A percentile compares a stretch with the other conserved stretches of the same genome.
Evolutionary conservation across 2,113 vertebrate species (phyloP).

Genomic region (Thunnus maccoyii): DNA sequence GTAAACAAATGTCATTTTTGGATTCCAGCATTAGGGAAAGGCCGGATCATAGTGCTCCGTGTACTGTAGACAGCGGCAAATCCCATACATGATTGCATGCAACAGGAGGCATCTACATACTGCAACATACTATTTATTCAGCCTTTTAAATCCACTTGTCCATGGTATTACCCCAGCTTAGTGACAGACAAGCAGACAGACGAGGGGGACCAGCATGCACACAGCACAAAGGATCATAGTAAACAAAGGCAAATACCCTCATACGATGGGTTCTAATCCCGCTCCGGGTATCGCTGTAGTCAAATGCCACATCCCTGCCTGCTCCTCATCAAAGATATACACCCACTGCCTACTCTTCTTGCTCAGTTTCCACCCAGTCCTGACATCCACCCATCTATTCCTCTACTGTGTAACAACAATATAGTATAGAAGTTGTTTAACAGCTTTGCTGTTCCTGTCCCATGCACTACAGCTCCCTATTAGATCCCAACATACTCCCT

Average conservation of each 20-base stretch:
- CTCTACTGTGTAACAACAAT: constrained; percentile 6
- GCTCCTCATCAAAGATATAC: constrained; percentile 49
- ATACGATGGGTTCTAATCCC: constrained; percentile 73
- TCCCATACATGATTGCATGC: constrained; percentile 37
- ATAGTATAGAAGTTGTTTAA: constrained; percentile 20
- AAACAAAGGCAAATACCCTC: constrained; percentile 71
- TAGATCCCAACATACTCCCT: constrained; percentile 14
- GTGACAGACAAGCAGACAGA: constrained; percentile 65
- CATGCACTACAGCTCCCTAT: constrained; percentile 12
- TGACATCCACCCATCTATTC: constrained; percentile 10
- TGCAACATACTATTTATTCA: constrained; percentile 68
- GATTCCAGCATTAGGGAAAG: not conserved
- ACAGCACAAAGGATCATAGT: constrained; percentile 65
- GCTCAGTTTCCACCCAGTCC: not conserved
- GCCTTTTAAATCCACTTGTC: constrained; percentile 71
- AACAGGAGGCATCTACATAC: constrained; percentile 68
- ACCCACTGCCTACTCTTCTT: not conserved
- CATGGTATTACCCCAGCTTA: constrained; percentile 75
- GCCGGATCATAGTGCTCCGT: not conserved
- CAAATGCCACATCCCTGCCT: constrained; percentile 59
- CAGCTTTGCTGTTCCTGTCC: constrained; percentile 18
- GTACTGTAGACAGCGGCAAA: not conserved
- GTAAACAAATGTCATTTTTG: not conserved
- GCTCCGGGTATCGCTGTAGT: constrained; percentile 55
- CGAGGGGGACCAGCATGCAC: constrained; percentile 43